Conservation (phyloP, 2,797 vertebrate genomes). For the Falco novaeseelandiae region DNA sequence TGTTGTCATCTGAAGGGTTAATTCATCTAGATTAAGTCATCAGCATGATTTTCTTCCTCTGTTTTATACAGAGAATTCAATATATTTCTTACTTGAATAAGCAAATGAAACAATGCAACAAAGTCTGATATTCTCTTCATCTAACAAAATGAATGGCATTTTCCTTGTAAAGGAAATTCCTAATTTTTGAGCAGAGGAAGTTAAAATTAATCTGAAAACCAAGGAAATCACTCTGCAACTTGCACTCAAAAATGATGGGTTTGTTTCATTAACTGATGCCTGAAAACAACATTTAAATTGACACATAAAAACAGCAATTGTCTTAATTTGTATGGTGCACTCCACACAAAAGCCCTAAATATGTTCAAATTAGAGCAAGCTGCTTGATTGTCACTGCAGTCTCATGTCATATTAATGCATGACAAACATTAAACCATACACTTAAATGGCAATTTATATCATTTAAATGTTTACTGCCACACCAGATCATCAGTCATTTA, state of each 20-base stretch:
- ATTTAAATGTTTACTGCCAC: conserved; percentile 98
- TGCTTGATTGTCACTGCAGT: conserved; percentile 98
- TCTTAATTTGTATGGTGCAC: conserved; percentile 97
- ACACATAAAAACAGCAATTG: conserved; percentile 96
- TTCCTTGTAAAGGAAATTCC: conserved; percentile 55
- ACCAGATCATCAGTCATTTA: conserved; percentile 94
- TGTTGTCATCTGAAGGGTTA: background rate
- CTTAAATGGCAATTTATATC: conserved; percentile 99
- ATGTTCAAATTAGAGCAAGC: conserved; percentile 98
- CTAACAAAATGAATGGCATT: conserved; percentile 5
- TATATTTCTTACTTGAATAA: conserved; percentile 13
- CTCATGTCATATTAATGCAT: conserved; percentile 99
- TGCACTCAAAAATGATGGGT: conserved; percentile 80
- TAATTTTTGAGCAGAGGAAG: conserved; percentile 63
- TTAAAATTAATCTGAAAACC: conserved; percentile 63
- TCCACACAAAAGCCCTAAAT: conserved; percentile 95
- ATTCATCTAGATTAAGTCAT: background rate
- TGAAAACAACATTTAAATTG: conserved; percentile 86
- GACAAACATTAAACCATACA: conserved; percentile 98
- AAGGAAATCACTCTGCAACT: conserved; percentile 58
- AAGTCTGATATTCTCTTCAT: conserved; percentile 2
- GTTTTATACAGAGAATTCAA: background rate
- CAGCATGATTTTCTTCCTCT: conserved; percentile 18
- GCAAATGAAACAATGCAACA: conserved; percentile 8
- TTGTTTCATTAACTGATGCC: conserved; percentile 89